Evolutionary conservation across 2,888 invertebrate genomes (phyloP), one percentile per base, ranked within the genome.

Genomic region (Apocheima hispidaria): DNA sequence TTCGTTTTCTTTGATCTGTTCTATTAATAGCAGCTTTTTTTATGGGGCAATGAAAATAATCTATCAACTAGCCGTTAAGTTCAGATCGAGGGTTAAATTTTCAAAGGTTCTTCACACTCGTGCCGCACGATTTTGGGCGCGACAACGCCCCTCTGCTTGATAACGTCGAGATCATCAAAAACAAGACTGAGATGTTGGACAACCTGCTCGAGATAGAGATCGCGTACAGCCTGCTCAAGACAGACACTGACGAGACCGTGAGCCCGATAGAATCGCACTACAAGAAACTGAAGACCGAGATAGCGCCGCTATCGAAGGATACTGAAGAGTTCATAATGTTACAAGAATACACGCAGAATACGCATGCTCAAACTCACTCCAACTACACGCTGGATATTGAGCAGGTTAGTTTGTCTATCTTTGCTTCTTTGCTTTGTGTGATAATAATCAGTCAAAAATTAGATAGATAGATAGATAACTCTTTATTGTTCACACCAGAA

Each of bases 51-150:
- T n/a, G n/a, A n/a, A n/a, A n/a, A n/a, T n/a, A n/a, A n/a, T n/a
- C n/a, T n/a, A n/a, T n/a, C n/a, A n/a, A n/a, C n/a, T n/a, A n/a
- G n/a, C n/a, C n/a, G n/a, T n/a, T n/a, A n/a, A n/a, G n/a, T n/a
- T n/a, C n/a, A n/a, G n/a, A n/a, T n/a, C n/a, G n/a, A n/a, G n/a
- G n/a, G n/a, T n/a, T n/a, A n/a, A n/a, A n/a, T 43, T n/a, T 43
- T 14, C 9, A 20, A 26, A 93, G 94, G 68, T 99, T 99, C 90
- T 99, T 98, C 84, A 98, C 99, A 0, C 90, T 98, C 49, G 96
- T 99, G 65, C 99, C 99, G 0, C 99, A 99, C 83, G 96, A 96
- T 76, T 99, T 99, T 84, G 99, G 99, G 0, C 87, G 97, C 36
- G 93, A 95, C 14, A 95, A 95, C 71, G 97, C 98, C 0, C 97